phyloP scores from a whole-genome alignment of 2,888 invertebrate species.

The Caenorhabditis japonica region DNA sequence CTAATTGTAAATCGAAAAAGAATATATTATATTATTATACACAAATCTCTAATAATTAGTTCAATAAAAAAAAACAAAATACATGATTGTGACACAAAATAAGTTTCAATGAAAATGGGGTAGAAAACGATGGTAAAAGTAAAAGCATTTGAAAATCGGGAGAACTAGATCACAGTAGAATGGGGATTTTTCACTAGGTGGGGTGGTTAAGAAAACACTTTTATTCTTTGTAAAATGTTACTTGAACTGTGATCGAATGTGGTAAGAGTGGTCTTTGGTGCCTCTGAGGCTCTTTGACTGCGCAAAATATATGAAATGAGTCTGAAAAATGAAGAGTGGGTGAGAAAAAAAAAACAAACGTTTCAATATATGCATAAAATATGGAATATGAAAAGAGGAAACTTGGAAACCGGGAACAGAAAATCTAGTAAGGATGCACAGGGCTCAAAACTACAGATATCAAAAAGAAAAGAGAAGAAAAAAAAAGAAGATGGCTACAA shows the following conservation, averaged over 20 bases:
- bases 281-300: conserved; percentile 42
- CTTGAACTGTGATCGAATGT: conserved; percentile 37
- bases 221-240: conserved; percentile 1
- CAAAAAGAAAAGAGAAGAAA: no score
- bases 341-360: neutral
- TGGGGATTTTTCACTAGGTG: conserved; percentile 42
- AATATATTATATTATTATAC: neutral
- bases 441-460: conserved; percentile 25
- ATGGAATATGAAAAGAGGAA: conserved; percentile 18
- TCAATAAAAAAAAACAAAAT: no score
- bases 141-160: conserved; percentile 12
- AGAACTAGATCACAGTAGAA: conserved; percentile 47
- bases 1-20: no score
- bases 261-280: conserved; percentile 40
- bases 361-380: conserved; percentile 49
- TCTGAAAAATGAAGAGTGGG: neutral
- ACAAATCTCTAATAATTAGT: neutral
- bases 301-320: conserved; percentile 17
- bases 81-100: conserved; percentile 14
- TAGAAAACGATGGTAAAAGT: conserved; percentile 10
- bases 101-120: neutral
- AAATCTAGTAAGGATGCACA: conserved; percentile 3
- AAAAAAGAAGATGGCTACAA: conserved; percentile 33
- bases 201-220: neutral
- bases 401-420: conserved; percentile 2